A percentile compares a stretch with the other conserved stretches of the same genome.
Evolutionary conservation across 2,113 vertebrate genomes (phyloP).

Genomic region (Spilogale gracilis): DNA sequence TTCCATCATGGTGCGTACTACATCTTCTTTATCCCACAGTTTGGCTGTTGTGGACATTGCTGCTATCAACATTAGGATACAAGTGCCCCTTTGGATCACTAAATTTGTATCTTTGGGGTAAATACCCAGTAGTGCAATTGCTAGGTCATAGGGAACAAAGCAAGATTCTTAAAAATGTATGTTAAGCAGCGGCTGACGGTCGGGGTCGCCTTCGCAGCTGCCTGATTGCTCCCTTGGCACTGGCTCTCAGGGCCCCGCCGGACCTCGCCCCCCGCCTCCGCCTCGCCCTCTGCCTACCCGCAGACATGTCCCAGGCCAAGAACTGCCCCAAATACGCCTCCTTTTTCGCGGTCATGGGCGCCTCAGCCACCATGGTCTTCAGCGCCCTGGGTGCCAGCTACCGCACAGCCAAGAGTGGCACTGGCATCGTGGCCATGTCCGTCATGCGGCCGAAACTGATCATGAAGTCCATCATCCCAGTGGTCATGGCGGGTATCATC

Average conservation of each 20-base stretch:
- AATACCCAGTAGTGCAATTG: too few relatives aligned
- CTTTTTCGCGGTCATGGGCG: constrained; percentile 97
- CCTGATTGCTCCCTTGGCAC: fast-evolving
- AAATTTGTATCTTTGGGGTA: too few relatives aligned
- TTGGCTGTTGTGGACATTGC: too few relatives aligned
- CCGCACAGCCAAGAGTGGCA: constrained; percentile 98
- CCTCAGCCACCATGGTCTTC: constrained; percentile 96
- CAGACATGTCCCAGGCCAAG: constrained; percentile 82
- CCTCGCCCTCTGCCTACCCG: constrained; percentile 32
- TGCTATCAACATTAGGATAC: too few relatives aligned
- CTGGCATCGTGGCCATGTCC: constrained; percentile 98
- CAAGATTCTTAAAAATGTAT: not conserved
- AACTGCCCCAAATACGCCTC: constrained; percentile 92
- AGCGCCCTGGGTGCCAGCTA: constrained; percentile 98
- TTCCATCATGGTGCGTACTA: too few relatives aligned
- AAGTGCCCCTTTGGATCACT: too few relatives aligned
- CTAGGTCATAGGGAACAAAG: too few relatives aligned
- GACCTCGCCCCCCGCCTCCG: constrained; percentile 1
- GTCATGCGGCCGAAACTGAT: constrained; percentile 99
- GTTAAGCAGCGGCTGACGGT: constrained; percentile 66
- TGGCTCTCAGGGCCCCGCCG: not conserved
- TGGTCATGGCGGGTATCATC: constrained; percentile 99
- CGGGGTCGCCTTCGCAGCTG: not conserved
- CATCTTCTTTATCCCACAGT: too few relatives aligned
- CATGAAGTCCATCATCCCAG: constrained; percentile 99